These are phyloP conservation scores for Myotis pilosus DNA, from an alignment of 2,797 vertebrate species.

Conservation along the genomic window DNA sequence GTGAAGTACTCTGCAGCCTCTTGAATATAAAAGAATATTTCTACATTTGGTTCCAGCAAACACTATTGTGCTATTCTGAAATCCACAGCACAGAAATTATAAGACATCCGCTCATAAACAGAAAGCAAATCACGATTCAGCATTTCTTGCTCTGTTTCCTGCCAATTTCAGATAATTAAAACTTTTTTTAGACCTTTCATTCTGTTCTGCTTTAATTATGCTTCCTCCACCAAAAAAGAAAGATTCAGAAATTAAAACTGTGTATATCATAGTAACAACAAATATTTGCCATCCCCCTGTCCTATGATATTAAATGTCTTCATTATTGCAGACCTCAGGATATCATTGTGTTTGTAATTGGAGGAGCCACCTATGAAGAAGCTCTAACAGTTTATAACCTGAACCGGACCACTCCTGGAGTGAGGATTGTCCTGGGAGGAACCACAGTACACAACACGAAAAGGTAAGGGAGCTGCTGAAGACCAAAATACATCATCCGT, in stretches of 20 bases:
- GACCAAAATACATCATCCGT: background rate
- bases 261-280: background rate
- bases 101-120: constrained; percentile 76
- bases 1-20: constrained; percentile 46
- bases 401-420: constrained; percentile 92
- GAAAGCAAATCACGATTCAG: constrained; percentile 76
- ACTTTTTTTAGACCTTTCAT: constrained; percentile 74
- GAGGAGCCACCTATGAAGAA: constrained; percentile 95
- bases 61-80: constrained; percentile 76
- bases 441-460: constrained; percentile 94
- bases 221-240: constrained; percentile 63
- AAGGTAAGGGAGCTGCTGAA: constrained; percentile 84
- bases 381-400: constrained; percentile 94
- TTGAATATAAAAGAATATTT: constrained; percentile 70
- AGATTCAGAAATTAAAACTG: constrained; percentile 60
- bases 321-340: constrained; percentile 91
- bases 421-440: constrained; percentile 93
- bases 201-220: constrained; percentile 68
- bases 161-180: constrained; percentile 79
- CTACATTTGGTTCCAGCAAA: constrained; percentile 73
- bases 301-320: background rate
- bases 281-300: background rate
- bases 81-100: constrained; percentile 72
- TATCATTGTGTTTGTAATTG: constrained; percentile 93
- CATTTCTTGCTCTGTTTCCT: constrained; percentile 77